These are phyloP conservation scores for Platyrinchus mystaceus DNA, from an alignment of 2,797 vertebrate genomes.

Conservation along the genomic window DNA sequence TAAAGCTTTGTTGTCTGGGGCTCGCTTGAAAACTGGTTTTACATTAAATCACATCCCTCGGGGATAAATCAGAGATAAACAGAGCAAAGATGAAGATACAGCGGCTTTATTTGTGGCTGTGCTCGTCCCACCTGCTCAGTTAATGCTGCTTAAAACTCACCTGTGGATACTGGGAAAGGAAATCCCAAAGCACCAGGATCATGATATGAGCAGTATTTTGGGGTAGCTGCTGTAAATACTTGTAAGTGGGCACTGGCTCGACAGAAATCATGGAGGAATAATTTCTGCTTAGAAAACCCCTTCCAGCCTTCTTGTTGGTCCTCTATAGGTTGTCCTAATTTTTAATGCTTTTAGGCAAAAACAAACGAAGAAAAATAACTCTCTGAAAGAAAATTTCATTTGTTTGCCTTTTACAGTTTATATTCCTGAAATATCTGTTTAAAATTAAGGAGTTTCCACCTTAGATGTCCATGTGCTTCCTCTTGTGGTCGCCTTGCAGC, in stretches of 20 bases:
- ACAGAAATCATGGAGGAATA: background rate
- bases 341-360: background rate
- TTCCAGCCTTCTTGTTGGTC: background rate
- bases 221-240: background rate
- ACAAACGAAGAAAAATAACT: background rate
- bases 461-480: background rate
- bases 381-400: background rate
- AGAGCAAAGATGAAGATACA: background rate
- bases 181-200: background rate
- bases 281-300: background rate
- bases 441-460: background rate
- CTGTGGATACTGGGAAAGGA: background rate
- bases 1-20: background rate
- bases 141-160: background rate
- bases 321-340: background rate
- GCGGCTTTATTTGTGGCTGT: background rate
- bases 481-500: background rate
- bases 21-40: background rate
- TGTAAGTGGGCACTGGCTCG: background rate
- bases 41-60: background rate
- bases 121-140: background rate
- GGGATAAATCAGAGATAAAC: accelerated
- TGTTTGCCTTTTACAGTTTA: background rate
- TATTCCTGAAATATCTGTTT: background rate
- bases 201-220: background rate